A percentile compares a stretch with the other conserved stretches of the same genome.
Conservation (phyloP, 1,140 invertebrate genomes). For the Globodera rostochiensis region DNA sequence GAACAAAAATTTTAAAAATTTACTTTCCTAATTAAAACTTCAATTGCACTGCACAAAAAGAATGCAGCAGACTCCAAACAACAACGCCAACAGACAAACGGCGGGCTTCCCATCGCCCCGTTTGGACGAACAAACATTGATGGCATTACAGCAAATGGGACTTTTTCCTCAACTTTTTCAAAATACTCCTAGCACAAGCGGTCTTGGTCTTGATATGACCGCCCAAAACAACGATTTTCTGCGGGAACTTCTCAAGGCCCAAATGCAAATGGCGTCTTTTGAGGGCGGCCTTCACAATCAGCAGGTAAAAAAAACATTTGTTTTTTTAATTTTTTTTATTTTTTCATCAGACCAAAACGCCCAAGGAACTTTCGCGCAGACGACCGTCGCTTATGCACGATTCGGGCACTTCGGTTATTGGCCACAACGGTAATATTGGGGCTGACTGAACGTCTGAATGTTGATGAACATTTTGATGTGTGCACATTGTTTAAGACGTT, state of each 20-base stretch:
- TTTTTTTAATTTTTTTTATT: background rate
- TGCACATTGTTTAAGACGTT: background rate
- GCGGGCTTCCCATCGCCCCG: background rate
- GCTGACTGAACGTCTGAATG: no score
- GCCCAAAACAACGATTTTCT: background rate
- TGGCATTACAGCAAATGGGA: conserved; percentile 6
- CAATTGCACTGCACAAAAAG: background rate
- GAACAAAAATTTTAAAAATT: no score
- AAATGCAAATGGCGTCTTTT: background rate
- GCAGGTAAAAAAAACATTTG: background rate
- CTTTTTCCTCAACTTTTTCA: conserved; percentile 10
- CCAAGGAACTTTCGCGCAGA: background rate
- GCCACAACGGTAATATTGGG: background rate
- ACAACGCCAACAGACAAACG: background rate
- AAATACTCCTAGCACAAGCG: background rate
- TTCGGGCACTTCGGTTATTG: background rate
- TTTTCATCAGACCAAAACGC: background rate
- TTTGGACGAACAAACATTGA: conserved; percentile 4
- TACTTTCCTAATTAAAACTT: no score
- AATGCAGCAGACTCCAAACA: background rate
- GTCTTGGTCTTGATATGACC: background rate
- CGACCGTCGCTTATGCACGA: conserved; percentile 6
- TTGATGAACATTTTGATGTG: background rate
- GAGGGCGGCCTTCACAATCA: background rate
- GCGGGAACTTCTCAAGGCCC: background rate